Evolutionary conservation across 2,888 invertebrate genomes (phyloP).

Genomic region (Dynastes maya): DNA sequence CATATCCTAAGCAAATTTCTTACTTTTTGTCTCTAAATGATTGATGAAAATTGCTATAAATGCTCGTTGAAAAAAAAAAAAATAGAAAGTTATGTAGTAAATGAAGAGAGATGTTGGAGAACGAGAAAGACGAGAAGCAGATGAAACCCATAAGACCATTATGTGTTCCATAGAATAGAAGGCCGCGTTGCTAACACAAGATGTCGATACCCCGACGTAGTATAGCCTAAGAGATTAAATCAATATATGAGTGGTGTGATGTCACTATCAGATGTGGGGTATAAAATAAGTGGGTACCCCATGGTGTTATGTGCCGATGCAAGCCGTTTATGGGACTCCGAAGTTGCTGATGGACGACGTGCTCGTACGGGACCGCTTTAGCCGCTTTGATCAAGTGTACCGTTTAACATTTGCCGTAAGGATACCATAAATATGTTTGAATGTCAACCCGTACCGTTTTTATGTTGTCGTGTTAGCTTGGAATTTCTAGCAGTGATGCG

Average conservation of each 20-base stretch:
- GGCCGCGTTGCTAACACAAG: slow-evolving; percentile 54
- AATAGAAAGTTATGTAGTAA: background rate
- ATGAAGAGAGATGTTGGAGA: slow-evolving; percentile 11
- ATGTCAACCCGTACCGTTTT: slow-evolving; percentile 62
- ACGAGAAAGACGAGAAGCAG: slow-evolving; percentile 16
- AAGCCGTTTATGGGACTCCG: slow-evolving; percentile 60
- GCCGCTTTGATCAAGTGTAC: slow-evolving; percentile 64
- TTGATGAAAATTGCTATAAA: slow-evolving; percentile 1
- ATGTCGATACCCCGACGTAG: slow-evolving; percentile 57
- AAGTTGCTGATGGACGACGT: slow-evolving; percentile 60
- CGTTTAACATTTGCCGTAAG: slow-evolving; percentile 65
- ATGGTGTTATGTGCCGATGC: slow-evolving; percentile 59
- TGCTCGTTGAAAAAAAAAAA: background rate
- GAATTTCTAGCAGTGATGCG: slow-evolving; percentile 45
- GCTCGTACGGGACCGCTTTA: slow-evolving; percentile 58
- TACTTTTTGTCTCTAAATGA: background rate
- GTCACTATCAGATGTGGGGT: slow-evolving; percentile 60
- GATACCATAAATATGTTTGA: slow-evolving; percentile 67
- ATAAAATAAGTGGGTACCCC: slow-evolving; percentile 60
- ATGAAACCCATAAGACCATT: slow-evolving; percentile 34
- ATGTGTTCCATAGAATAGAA: slow-evolving; percentile 35
- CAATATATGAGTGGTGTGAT: slow-evolving; percentile 61
- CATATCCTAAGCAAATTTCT: background rate
- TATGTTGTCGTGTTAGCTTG: slow-evolving; percentile 64
- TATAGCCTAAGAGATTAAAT: slow-evolving; percentile 60